These are phyloP conservation scores for Tenodera sinensis DNA, from an alignment of 2,888 invertebrate species.

Conservation along the genomic window DNA sequence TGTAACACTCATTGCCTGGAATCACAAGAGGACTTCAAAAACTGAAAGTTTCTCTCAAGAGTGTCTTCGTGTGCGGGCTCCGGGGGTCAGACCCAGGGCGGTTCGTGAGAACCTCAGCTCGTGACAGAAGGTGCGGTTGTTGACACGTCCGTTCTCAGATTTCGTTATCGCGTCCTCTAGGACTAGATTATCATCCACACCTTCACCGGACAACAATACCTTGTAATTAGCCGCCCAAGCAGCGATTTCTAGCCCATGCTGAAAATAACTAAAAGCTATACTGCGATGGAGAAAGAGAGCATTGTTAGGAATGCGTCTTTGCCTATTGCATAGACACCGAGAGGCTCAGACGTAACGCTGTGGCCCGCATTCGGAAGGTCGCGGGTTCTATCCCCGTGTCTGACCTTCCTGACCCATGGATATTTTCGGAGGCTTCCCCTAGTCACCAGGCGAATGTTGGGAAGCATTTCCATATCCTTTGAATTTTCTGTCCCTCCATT, in stretches of 20 bases:
- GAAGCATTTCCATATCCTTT: too few species aligned
- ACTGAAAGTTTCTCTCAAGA: not conserved
- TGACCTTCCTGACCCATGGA: too few species aligned
- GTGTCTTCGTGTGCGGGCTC: not conserved
- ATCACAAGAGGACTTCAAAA: not conserved
- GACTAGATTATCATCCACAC: not conserved
- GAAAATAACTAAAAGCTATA: too few species aligned
- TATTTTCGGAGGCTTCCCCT: too few species aligned
- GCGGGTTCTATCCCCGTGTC: too few species aligned
- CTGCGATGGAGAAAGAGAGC: too few species aligned
- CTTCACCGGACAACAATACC: not conserved
- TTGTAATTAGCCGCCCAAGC: not conserved
- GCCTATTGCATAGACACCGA: too few species aligned
- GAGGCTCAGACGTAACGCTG: too few species aligned
- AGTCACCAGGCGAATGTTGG: too few species aligned
- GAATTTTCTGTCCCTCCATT: too few species aligned
- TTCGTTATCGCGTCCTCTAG: not conserved
- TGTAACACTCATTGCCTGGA: not conserved
- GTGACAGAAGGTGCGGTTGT: not conserved
- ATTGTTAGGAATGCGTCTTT: too few species aligned
- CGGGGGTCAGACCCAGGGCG: not conserved
- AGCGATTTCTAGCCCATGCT: not conserved
- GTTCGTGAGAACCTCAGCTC: not conserved
- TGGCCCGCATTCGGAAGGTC: too few species aligned
- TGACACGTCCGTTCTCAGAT: not conserved